phyloP scores from a whole-genome alignment of 2,888 invertebrate species.

The Theretra japonica region DNA sequence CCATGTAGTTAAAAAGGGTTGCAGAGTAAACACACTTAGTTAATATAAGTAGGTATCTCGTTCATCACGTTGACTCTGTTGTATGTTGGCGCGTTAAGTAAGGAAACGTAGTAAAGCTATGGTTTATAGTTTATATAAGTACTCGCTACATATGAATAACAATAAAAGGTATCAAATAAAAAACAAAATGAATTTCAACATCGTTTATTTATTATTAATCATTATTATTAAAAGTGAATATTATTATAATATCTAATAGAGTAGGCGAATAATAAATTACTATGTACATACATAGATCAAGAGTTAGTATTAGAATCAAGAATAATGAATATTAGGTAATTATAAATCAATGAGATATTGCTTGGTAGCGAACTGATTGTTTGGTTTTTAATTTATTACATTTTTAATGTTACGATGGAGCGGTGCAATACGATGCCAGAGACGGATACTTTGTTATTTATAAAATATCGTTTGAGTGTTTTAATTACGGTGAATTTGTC shows the following conservation, averaged over 20 bases:
- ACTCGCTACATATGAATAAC: no score
- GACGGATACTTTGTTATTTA: neutral
- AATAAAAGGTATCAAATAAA: conserved; percentile 31
- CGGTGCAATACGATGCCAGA: no score
- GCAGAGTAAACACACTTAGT: no score
- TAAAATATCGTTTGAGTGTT: no score
- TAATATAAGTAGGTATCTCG: no score
- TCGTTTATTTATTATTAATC: conserved; percentile 70
- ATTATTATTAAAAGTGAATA: conserved; percentile 79
- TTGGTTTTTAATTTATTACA: neutral
- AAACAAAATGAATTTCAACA: conserved; percentile 55
- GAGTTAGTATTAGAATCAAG: conserved; percentile 28
- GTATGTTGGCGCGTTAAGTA: no score
- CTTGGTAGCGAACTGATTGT: conserved; percentile 2
- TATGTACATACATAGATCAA: conserved; percentile 64
- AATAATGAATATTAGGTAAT: neutral
- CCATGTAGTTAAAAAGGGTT: no score
- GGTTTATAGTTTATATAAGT: no score
- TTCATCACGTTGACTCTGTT: no score
- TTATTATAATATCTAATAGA: conserved; percentile 68
- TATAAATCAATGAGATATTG: conserved; percentile 5
- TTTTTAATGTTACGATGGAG: neutral
- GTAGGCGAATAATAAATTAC: conserved; percentile 70
- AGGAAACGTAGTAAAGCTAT: no score
- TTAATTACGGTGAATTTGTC: no score